Conservation (phyloP, 2,888 invertebrate species). For the Plusia festucae region DNA sequence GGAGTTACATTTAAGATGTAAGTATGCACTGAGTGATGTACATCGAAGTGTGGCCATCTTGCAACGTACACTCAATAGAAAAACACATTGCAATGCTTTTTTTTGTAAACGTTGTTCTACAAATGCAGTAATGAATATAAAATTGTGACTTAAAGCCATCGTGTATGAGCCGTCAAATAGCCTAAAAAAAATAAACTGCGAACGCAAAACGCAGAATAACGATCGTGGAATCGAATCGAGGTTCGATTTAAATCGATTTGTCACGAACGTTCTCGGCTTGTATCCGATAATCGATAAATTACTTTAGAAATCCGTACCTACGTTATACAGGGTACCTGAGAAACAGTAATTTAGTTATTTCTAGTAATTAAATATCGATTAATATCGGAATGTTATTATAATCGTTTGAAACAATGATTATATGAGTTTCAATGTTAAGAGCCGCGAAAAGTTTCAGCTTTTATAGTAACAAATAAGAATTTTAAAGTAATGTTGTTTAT, state of each 20-base stretch:
- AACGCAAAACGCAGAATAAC: slow-evolving; percentile 47
- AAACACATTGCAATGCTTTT: neutral
- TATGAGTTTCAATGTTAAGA: slow-evolving; percentile 26
- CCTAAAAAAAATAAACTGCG: slow-evolving; percentile 39
- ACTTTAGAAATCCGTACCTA: slow-evolving; percentile 53
- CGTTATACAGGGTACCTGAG: slow-evolving; percentile 56
- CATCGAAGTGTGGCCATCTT: neutral
- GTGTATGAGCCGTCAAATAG: slow-evolving; percentile 32
- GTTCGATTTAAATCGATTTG: slow-evolving; percentile 66
- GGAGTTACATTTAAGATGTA: neutral
- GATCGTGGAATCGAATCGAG: slow-evolving; percentile 68
- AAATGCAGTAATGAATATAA: slow-evolving; percentile 15
- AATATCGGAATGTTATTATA: slow-evolving; percentile 22
- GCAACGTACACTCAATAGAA: neutral
- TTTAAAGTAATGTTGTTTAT: slow-evolving; percentile 48
- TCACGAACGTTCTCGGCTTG: slow-evolving; percentile 61
- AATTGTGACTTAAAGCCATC: slow-evolving; percentile 23
- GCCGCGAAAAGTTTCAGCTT: slow-evolving; percentile 25
- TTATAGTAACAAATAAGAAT: slow-evolving; percentile 37
- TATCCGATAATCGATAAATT: slow-evolving; percentile 50
- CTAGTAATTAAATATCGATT: slow-evolving; percentile 56
- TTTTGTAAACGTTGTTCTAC: neutral
- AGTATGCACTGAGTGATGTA: neutral
- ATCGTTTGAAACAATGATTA: slow-evolving; percentile 33
- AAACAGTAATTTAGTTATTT: slow-evolving; percentile 53